Conservation (phyloP, 2,888 invertebrate genomes). For the Drosophila meridionalis region DNA sequence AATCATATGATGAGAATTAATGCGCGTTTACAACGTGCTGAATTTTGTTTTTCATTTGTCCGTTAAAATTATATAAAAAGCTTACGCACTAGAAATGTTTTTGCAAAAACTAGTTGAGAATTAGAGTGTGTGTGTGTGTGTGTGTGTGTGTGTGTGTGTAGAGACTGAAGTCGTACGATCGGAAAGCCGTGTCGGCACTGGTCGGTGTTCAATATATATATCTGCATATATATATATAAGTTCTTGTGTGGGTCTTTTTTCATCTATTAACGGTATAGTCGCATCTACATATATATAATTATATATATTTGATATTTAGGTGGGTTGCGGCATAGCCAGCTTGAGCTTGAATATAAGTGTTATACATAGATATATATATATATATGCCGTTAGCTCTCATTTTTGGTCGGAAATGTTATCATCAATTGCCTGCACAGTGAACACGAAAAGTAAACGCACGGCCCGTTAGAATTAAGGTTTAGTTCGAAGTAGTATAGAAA, state of each 20-base stretch:
- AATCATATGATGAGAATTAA: constrained; percentile 62
- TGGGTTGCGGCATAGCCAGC: constrained; percentile 79
- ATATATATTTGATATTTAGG: constrained; percentile 65
- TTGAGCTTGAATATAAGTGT: constrained; percentile 73
- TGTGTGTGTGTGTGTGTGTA: constrained; percentile 13
- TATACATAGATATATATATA: constrained; percentile 31
- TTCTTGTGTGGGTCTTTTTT: constrained; percentile 45
- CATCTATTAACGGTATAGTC: constrained; percentile 42
- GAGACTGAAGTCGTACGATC: constrained; percentile 44
- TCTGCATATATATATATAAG: not conserved
- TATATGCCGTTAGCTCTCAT: constrained; percentile 42
- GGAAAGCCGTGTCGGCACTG: constrained; percentile 57
- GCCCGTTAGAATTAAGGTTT: constrained; percentile 12
- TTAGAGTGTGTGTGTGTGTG: constrained; percentile 10
- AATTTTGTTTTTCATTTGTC: constrained; percentile 24
- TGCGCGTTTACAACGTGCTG: constrained; percentile 69
- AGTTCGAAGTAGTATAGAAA: constrained; percentile 8
- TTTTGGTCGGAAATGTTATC: constrained; percentile 66
- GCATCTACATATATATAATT: constrained; percentile 43
- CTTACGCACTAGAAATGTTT: constrained; percentile 61
- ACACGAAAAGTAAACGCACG: constrained; percentile 50
- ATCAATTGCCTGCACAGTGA: constrained; percentile 32
- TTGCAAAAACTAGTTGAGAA: constrained; percentile 63
- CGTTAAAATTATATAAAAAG: constrained; percentile 44
- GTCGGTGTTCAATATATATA: constrained; percentile 36